Evolutionary conservation across 2,888 invertebrate species (phyloP).

Genomic region (Pristionchus maxplancki): DNA sequence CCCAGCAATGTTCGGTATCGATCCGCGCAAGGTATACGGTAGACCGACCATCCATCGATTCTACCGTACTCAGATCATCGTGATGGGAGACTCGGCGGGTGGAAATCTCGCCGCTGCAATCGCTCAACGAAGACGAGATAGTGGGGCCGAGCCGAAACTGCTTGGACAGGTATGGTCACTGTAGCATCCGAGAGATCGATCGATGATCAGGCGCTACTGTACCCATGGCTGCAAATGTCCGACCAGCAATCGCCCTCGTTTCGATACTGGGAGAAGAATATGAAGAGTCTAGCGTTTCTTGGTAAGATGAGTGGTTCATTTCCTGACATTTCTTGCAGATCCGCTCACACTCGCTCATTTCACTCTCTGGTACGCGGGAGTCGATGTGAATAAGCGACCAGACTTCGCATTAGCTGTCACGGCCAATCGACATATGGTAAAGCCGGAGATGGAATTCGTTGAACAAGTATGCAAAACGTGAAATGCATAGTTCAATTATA

Average conservation of each 20-base stretch:
- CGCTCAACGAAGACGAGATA: constrained; percentile 60
- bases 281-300: constrained; percentile 64
- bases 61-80: constrained; percentile 56
- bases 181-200: background rate
- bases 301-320: constrained; percentile 53
- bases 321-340: constrained; percentile 56
- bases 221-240: constrained; percentile 77
- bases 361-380: constrained; percentile 69
- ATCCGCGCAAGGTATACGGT: constrained; percentile 57
- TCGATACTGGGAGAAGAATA: constrained; percentile 62
- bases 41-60: background rate
- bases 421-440: constrained; percentile 62
- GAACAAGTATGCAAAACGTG: constrained; percentile 52
- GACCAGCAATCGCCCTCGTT: constrained; percentile 77
- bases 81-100: constrained; percentile 75
- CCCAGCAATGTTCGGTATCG: constrained; percentile 59
- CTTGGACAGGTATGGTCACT: constrained; percentile 59
- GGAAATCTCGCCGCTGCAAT: constrained; percentile 69
- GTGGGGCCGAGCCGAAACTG: constrained; percentile 56
- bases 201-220: constrained; percentile 73
- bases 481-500: no score
- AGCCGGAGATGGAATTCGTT: constrained; percentile 41
- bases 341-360: constrained; percentile 65
- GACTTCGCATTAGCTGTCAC: constrained; percentile 59
- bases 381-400: constrained; percentile 58